A percentile compares a stretch with the other conserved stretches of the same genome.
phyloP scores from a whole-genome alignment of 2,113 vertebrate genomes.

The Ondatra zibethicus region DNA sequence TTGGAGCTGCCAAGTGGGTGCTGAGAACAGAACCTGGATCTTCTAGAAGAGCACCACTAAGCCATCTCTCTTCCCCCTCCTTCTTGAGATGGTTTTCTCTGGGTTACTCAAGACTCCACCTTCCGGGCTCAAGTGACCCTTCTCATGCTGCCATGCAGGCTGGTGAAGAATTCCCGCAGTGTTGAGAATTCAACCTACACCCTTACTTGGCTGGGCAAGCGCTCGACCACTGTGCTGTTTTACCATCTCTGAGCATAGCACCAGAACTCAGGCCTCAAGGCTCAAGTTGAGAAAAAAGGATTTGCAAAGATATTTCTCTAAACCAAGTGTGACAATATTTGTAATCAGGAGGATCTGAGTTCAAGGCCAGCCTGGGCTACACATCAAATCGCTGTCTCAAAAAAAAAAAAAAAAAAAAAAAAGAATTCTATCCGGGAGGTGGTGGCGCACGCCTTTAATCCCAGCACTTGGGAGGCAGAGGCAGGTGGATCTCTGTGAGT shows the following conservation, averaged over 20 bases:
- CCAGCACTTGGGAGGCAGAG: too few relatives aligned
- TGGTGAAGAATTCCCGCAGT: neutral
- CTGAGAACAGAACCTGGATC: neutral
- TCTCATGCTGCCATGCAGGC: too few relatives aligned
- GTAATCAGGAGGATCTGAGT: neutral
- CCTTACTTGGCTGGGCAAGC: too few relatives aligned
- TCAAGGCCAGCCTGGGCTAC: neutral
- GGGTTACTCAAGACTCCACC: neutral
- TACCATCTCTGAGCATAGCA: neutral
- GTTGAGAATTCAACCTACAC: neutral
- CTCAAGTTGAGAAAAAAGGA: constrained; percentile 45
- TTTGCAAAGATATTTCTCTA: constrained; percentile 53
- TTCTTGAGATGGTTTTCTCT: neutral
- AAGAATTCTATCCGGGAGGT: too few relatives aligned
- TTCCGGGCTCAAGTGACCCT: neutral
- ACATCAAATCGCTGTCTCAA: neutral
- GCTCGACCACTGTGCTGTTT: neutral
- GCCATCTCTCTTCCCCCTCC: too few relatives aligned
- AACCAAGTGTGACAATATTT: neutral
- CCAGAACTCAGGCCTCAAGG: constrained; percentile 19
- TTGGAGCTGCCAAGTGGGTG: neutral
- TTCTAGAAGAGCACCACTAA: neutral
- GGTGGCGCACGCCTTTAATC: too few relatives aligned
- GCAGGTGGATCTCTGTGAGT: too few relatives aligned
- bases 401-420: neutral